phyloP scores from a whole-genome alignment of 2,113 vertebrate species.

The Pipa parva region DNA sequence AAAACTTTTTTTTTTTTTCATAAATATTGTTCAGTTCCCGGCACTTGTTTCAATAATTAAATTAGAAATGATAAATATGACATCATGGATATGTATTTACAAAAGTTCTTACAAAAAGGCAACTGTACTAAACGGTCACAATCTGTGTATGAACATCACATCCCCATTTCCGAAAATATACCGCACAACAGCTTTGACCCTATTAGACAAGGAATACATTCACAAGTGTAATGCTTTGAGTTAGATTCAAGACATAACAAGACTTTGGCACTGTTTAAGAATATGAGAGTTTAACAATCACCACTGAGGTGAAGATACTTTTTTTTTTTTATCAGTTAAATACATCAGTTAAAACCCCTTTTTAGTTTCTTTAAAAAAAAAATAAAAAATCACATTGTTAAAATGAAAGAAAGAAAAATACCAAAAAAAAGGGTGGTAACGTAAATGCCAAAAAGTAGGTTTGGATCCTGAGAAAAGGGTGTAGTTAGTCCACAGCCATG shows the following conservation, averaged over 20 bases:
- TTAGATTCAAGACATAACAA: conserved; percentile 97
- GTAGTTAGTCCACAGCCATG: conserved; percentile 72
- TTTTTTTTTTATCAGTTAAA: conserved; percentile 78
- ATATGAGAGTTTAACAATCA: conserved; percentile 95
- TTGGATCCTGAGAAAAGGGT: conserved; percentile 94
- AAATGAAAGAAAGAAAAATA: conserved; percentile 45
- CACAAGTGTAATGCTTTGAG: conserved; percentile 88
- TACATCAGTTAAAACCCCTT: conserved; percentile 77
- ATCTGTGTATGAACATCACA: conserved; percentile 89
- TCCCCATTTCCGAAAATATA: conserved; percentile 91
- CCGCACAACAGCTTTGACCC: conserved; percentile 92
- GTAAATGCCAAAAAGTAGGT: conserved; percentile 74
- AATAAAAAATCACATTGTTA: conserved; percentile 37
- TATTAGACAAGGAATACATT: conserved; percentile 99
- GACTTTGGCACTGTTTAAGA: conserved; percentile 99
- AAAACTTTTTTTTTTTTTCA: conserved; percentile 90
- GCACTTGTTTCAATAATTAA: conserved; percentile 98
- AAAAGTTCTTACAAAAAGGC: conserved; percentile 98
- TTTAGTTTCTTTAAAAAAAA: conserved; percentile 63
- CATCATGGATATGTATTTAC: conserved; percentile 99
- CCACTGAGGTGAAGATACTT: conserved; percentile 81
- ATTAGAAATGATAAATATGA: conserved; percentile 99
- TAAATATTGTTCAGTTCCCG: conserved; percentile 99
- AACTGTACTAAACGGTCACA: conserved; percentile 96
- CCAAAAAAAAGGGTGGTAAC: conserved; percentile 60